A percentile compares a stretch with the other conserved stretches of the same genome.
phyloP scores from a whole-genome alignment of 2,888 invertebrate genomes.

The Rhingia campestris region DNA sequence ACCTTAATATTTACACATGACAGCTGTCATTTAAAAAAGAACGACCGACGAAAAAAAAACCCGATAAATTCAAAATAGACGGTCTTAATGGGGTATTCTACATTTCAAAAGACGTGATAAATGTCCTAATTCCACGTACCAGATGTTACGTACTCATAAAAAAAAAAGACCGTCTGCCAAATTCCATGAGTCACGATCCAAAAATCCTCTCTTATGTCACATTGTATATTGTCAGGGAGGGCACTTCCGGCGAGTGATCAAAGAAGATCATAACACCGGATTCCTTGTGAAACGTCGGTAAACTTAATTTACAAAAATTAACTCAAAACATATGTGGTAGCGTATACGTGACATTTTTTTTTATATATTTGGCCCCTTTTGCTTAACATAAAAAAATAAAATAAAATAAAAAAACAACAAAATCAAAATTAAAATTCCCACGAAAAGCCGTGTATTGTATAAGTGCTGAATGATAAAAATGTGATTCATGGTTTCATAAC shows the following conservation, averaged over 20 bases:
- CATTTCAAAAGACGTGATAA: too few species aligned
- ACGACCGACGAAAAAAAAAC: too few species aligned
- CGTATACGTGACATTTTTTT: constrained; percentile 37
- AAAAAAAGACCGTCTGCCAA: not conserved
- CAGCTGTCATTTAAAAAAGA: too few species aligned
- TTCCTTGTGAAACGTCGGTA: not conserved
- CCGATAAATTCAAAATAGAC: too few species aligned
- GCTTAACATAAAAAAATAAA: not conserved
- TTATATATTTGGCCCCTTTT: not conserved
- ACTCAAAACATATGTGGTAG: not conserved
- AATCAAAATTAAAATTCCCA: too few species aligned
- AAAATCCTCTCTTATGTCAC: not conserved
- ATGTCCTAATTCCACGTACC: too few species aligned
- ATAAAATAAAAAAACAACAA: too few species aligned
- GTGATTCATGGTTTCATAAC: not conserved
- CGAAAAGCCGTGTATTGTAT: not conserved
- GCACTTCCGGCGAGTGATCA: not conserved
- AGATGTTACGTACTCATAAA: too few species aligned
- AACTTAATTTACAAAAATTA: not conserved
- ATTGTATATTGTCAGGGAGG: too few species aligned
- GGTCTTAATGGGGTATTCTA: too few species aligned
- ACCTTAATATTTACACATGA: too few species aligned
- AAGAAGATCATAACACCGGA: not conserved
- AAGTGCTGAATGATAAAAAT: constrained; percentile 1
- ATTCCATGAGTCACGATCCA: not conserved